phyloP scores from a whole-genome alignment of 2,113 vertebrate species.

The Microtus oregoni region DNA sequence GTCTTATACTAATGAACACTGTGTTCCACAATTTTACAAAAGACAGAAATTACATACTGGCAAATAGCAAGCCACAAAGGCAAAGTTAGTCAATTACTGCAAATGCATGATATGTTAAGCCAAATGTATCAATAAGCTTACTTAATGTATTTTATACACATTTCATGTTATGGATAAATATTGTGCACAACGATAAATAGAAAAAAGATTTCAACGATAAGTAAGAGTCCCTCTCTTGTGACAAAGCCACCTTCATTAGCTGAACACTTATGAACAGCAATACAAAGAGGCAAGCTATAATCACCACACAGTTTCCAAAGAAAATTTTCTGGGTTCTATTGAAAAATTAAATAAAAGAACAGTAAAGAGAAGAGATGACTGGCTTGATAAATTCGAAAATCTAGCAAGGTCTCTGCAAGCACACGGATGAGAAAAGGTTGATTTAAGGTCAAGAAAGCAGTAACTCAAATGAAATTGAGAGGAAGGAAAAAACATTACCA shows the following conservation, averaged over 20 bases:
- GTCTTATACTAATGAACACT: background rate
- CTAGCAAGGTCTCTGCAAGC: background rate
- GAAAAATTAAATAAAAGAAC: too few species aligned
- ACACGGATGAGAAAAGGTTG: background rate
- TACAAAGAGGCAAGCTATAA: background rate
- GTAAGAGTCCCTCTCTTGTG: background rate
- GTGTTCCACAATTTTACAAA: background rate
- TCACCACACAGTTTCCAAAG: background rate
- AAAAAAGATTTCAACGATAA: background rate
- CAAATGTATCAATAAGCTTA: background rate
- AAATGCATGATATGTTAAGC: background rate
- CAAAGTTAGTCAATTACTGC: too few species aligned
- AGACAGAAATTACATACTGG: background rate
- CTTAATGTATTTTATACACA: background rate
- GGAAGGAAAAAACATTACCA: background rate
- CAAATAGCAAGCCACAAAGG: background rate
- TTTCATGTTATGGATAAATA: background rate
- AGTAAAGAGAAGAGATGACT: too few species aligned
- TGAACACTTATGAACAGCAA: background rate
- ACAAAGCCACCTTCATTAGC: background rate
- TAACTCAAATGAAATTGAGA: background rate
- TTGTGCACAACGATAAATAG: background rate
- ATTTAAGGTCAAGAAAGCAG: background rate
- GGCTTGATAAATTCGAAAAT: background rate
- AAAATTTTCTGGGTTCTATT: background rate